A percentile compares a stretch with the other conserved stretches of the same genome.
These are phyloP conservation scores for Drosophila borborema DNA, from an alignment of 2,888 invertebrate genomes.

Conservation along the genomic window DNA sequence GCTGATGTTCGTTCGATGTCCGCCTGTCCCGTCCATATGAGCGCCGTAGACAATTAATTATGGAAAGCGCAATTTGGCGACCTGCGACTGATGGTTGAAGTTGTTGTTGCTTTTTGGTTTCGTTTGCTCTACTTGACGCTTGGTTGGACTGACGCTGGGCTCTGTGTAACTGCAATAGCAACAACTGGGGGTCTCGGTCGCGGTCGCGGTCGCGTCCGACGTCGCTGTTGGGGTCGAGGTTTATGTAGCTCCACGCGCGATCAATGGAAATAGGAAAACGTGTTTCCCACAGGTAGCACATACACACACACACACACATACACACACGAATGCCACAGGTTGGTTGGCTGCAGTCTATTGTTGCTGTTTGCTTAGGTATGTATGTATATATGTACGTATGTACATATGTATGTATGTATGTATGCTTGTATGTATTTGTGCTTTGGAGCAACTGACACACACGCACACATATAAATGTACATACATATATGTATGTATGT, in stretches of 20 bases:
- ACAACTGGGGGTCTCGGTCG: conserved; percentile 2
- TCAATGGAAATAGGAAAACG: conserved; percentile 6
- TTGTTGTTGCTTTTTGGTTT: neutral
- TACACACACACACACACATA: neutral
- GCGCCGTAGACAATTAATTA: too few species aligned
- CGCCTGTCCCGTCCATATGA: neutral
- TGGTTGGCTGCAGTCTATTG: neutral
- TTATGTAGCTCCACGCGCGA: neutral
- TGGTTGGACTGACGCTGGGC: neutral
- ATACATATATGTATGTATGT: neutral
- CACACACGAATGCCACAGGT: neutral
- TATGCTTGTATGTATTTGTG: too few species aligned
- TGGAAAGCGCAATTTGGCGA: neutral
- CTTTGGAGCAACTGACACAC: too few species aligned
- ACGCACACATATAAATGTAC: neutral
- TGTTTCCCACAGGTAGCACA: neutral
- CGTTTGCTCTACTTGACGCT: neutral
- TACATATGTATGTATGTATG: neutral
- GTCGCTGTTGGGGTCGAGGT: neutral
- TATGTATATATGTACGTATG: neutral
- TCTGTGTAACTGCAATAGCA: neutral
- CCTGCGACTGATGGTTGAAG: neutral
- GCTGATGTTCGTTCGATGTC: too few species aligned
- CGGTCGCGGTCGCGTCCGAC: neutral
- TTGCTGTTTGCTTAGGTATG: neutral